Evolutionary conservation across 2,888 invertebrate species (phyloP).

Genomic region (Reticulitermes lucifugus): DNA sequence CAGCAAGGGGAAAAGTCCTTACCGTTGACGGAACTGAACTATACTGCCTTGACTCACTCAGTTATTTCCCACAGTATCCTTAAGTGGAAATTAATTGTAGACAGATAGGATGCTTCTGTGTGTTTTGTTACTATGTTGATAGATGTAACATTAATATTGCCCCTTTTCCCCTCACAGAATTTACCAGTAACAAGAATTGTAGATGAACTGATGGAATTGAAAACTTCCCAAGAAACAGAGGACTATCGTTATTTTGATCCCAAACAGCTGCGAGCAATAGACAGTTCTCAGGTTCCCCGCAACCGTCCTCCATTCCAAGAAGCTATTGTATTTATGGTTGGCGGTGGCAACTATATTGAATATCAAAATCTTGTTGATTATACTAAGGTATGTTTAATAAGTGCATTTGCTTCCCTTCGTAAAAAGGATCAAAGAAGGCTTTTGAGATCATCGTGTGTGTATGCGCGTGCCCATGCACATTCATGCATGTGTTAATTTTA

Average conservation of each 20-base stretch:
- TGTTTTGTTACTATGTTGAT: neutral
- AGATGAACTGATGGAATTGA: constrained; percentile 88
- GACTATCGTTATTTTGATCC: constrained; percentile 97
- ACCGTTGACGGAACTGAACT: neutral
- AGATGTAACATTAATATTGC: neutral
- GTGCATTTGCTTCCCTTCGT: no score
- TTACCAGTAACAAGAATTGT: constrained; percentile 94
- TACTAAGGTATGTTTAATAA: constrained; percentile 74
- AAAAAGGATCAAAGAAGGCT: no score
- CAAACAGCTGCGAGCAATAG: constrained; percentile 82
- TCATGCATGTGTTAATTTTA: no score
- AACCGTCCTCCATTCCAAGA: constrained; percentile 79
- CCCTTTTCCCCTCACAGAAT: constrained; percentile 71
- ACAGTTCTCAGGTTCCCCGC: constrained; percentile 73
- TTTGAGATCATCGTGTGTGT: no score
- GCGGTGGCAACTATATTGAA: constrained; percentile 98
- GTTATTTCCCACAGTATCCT: no score
- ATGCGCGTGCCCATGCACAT: no score
- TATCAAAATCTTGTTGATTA: constrained; percentile 98
- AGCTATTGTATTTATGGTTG: constrained; percentile 91
- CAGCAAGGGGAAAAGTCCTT: neutral
- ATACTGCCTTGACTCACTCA: no score
- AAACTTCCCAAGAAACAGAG: constrained; percentile 80
- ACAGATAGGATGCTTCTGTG: neutral
- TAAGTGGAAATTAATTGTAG: no score